Percentiles rank a stretch among this genome's conserved stretches.
These are phyloP conservation scores for Prochilodus magdalenae DNA, from an alignment of 2,113 vertebrate genomes.

Conservation along the genomic window DNA sequence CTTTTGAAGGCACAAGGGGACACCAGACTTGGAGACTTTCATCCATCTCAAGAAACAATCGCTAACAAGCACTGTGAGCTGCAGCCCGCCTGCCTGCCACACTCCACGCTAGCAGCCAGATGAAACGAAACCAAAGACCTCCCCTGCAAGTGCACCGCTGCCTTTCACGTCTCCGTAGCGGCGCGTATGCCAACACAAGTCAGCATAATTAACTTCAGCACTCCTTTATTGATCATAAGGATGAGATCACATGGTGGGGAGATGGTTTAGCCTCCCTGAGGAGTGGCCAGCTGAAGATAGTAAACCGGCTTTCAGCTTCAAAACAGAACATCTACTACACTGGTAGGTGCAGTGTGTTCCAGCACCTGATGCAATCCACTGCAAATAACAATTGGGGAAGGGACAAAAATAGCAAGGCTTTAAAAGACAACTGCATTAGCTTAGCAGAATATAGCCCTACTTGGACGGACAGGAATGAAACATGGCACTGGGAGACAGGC, in stretches of 20 bases:
- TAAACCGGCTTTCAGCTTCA: slow-evolving; percentile 8
- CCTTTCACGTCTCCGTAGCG: neutral
- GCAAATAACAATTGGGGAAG: neutral
- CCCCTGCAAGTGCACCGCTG: neutral
- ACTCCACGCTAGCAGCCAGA: neutral
- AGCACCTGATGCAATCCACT: slow-evolving; percentile 8
- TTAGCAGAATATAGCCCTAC: too few species aligned
- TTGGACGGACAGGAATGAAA: too few species aligned
- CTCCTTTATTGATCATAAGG: neutral
- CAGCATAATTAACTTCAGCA: neutral
- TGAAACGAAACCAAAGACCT: slow-evolving; percentile 14
- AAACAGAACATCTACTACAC: slow-evolving; percentile 1
- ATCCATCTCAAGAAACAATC: slow-evolving; percentile 24
- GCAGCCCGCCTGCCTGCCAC: neutral
- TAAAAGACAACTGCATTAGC: slow-evolving; percentile 4
- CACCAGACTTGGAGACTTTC: slow-evolving; percentile 9
- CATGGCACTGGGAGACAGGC: too few species aligned
- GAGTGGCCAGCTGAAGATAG: neutral
- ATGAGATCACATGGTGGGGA: neutral
- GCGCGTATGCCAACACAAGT: neutral
- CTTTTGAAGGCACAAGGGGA: slow-evolving; percentile 2
- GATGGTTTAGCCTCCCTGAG: neutral
- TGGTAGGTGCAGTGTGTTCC: neutral
- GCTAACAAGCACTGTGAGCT: slow-evolving; percentile 27
- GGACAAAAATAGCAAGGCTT: neutral